A percentile compares a stretch with the other conserved stretches of the same genome.
Evolutionary conservation across 2,797 vertebrate species (phyloP).

Genomic region (Melanotaenia parkinsoni): DNA sequence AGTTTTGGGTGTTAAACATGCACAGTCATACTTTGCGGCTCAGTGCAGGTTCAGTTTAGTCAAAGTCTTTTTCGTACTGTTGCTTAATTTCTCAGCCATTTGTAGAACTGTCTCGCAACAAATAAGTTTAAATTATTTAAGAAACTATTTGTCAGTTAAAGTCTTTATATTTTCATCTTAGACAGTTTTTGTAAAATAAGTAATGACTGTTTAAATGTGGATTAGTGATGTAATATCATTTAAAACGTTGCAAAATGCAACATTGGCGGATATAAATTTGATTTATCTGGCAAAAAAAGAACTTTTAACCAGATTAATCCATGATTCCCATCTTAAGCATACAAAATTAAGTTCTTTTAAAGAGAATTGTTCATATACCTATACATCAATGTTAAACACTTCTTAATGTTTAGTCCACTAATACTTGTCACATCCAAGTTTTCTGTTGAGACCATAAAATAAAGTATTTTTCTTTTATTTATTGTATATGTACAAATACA

Average conservation of each 20-base stretch:
- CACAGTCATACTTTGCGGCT: conserved; percentile 18
- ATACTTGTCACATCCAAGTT: neutral
- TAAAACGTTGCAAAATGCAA: neutral
- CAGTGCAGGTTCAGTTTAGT: conserved; percentile 43
- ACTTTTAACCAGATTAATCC: neutral
- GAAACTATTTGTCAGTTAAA: conserved; percentile 1
- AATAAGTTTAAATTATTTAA: neutral
- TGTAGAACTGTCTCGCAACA: conserved; percentile 16
- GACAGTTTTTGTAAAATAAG: neutral
- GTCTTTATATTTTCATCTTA: neutral
- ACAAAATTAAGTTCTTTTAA: neutral
- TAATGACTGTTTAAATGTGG: neutral
- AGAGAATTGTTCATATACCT: neutral
- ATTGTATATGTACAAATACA: neutral
- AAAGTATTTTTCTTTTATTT: neutral
- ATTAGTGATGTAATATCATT: neutral
- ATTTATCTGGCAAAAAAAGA: neutral
- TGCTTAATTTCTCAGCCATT: conserved; percentile 26
- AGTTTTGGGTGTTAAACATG: neutral
- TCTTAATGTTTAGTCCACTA: neutral
- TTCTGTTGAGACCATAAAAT: too few relatives aligned
- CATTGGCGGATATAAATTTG: neutral
- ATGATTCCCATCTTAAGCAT: neutral
- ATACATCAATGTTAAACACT: neutral
- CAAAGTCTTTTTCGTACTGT: conserved; percentile 50